These are phyloP conservation scores for Spilogale gracilis DNA, from an alignment of 2,113 vertebrate genomes.

Conservation along the genomic window DNA sequence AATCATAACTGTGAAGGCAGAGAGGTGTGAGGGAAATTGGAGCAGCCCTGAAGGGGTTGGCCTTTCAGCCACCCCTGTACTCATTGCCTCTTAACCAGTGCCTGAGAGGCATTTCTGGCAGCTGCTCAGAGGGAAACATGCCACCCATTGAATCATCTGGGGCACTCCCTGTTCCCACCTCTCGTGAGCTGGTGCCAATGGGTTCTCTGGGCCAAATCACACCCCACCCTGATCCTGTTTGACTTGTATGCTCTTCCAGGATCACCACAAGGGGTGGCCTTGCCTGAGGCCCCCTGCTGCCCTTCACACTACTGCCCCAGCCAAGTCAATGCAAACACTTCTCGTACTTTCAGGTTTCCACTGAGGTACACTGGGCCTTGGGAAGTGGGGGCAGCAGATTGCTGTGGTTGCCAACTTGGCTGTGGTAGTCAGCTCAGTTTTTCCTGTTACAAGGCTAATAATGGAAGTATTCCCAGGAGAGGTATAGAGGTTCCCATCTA, in stretches of 20 bases:
- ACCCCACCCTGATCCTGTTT: conserved; percentile 75
- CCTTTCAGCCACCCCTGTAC: conserved; percentile 38
- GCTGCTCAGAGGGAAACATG: conserved; percentile 19
- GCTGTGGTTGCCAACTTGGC: not conserved
- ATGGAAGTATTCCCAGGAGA: conserved; percentile 22
- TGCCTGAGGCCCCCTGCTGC: not conserved
- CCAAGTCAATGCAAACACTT: not conserved
- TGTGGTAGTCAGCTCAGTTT: not conserved
- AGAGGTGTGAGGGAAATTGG: not conserved
- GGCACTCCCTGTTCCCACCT: conserved; percentile 73
- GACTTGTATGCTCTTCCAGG: conserved; percentile 64
- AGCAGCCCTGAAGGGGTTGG: not conserved
- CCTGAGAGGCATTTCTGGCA: conserved; percentile 66
- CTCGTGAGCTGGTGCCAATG: conserved; percentile 15
- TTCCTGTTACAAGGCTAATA: not conserved
- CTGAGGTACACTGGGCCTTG: not conserved
- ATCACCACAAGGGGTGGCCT: not conserved
- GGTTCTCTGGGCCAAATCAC: conserved; percentile 34
- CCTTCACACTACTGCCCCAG: not conserved
- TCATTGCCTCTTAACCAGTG: conserved; percentile 57
- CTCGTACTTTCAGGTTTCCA: not conserved
- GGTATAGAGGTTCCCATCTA: not conserved
- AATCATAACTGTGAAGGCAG: not conserved
- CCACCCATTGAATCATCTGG: conserved; percentile 71
- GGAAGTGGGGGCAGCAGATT: not conserved